Base-by-base conservation (phyloP, 2,888 invertebrate species). In the Deroplatys truncata region DNA sequence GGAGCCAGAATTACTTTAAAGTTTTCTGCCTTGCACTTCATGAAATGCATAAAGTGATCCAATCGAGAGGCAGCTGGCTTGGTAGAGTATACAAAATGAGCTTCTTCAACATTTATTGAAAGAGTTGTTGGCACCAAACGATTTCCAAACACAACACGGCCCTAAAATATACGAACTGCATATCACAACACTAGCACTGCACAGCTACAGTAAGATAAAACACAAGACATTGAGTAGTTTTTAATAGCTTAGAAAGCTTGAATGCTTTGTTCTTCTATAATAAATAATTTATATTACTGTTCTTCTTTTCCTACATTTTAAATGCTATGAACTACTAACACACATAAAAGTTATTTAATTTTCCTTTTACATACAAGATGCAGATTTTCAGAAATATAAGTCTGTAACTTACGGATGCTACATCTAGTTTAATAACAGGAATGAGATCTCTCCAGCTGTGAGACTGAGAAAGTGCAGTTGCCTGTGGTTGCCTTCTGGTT, bases 1-100 rank as follows among this genome's bases (percentile, higher is more conserved):
- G 98, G 98, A n/a, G 98, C 98, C 91, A 99, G 95, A 94, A 99
- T 97, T 91, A 93, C 94, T 92, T 98, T 97, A 91, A 98, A 97
- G 94, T 98, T 99, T 93, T 99, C 99, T 10, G 98, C 97, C 93
- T 98, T 98, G 90, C 97, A 98, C 94, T 98, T 99, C 16, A 98
- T 96, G 92, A 98, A 98, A 93, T 99, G 99, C 98, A 99, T 99
- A 91, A 99, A 97, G 93, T 97, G 96, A 93, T 99, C 99, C 91
- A 98, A 95, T 56, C 97, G 96, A 25, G 98, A 98, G 3, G 98
- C 98, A 0, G 99, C 98, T 9, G 98, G 98, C 93, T 98, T 98
- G 13, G 98, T 98, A 90, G 99, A 98, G 93, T 99, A 99, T 56
- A 98, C 97, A 93, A 98, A 96, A 93, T 98, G 98, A 15, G 98